phyloP scores from a whole-genome alignment of 2,888 invertebrate genomes.

The Drosophila fulvimacula region DNA sequence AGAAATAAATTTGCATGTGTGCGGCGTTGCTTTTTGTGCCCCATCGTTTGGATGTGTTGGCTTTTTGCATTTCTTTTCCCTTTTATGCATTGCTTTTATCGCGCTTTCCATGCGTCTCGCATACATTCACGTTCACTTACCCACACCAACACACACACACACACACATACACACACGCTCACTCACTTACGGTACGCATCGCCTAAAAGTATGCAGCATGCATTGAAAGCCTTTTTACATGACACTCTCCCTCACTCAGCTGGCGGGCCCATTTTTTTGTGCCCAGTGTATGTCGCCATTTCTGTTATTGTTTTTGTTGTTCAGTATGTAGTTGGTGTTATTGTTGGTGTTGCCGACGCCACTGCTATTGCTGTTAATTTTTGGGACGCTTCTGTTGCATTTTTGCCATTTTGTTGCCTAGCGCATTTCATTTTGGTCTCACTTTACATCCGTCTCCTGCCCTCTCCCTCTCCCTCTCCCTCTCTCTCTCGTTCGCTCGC shows the following conservation, averaged over 20 bases:
- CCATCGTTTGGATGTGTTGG: constrained; percentile 70
- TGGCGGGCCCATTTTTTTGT: constrained; percentile 15
- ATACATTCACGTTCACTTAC: constrained; percentile 37
- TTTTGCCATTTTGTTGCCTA: constrained; percentile 57
- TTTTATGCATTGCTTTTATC: constrained; percentile 80
- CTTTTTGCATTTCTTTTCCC: constrained; percentile 74
- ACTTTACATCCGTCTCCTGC: constrained; percentile 28
- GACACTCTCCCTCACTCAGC: constrained; percentile 32
- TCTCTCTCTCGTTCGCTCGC: background rate
- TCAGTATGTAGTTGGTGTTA: background rate
- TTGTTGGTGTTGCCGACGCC: constrained; percentile 38
- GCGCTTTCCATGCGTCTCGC: constrained; percentile 68
- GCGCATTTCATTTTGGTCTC: constrained; percentile 60
- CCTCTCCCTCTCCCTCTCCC: background rate
- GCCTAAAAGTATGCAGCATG: constrained; percentile 79
- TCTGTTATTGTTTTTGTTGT: constrained; percentile 18
- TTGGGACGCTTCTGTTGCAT: constrained; percentile 72
- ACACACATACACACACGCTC: constrained; percentile 16
- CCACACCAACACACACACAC: constrained; percentile 16
- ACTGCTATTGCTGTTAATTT: constrained; percentile 67
- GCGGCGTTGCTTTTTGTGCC: constrained; percentile 52
- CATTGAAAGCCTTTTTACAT: constrained; percentile 79
- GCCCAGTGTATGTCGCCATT: constrained; percentile 37
- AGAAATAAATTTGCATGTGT: constrained; percentile 26
- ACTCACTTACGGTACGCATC: constrained; percentile 43